Evolutionary conservation across 2,888 invertebrate genomes (phyloP).

Genomic region (Nomada lathburiana): DNA sequence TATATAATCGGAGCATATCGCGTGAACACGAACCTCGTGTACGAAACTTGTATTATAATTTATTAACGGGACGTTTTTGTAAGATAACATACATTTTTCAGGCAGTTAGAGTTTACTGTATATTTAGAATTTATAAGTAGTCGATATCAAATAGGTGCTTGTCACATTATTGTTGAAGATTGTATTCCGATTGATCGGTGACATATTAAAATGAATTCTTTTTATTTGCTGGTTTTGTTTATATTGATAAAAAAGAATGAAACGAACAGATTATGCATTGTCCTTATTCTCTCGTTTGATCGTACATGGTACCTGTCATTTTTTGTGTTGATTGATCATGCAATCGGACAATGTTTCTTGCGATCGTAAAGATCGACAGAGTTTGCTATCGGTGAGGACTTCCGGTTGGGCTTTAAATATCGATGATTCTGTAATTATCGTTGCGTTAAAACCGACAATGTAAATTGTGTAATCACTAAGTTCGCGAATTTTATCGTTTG

Average conservation of each 20-base stretch:
- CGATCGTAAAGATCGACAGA: slow-evolving; percentile 3
- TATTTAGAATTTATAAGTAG: slow-evolving; percentile 71
- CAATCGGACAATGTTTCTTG: slow-evolving; percentile 14
- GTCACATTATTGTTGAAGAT: slow-evolving; percentile 56
- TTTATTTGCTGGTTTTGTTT: slow-evolving; percentile 26
- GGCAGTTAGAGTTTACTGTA: slow-evolving; percentile 66
- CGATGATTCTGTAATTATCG: slow-evolving; percentile 1
- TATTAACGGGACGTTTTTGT: slow-evolving; percentile 68
- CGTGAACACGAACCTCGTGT: slow-evolving; percentile 58
- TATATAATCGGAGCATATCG: slow-evolving; percentile 58
- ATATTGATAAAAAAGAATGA: slow-evolving; percentile 15
- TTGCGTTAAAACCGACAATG: slow-evolving; percentile 3
- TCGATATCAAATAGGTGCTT: slow-evolving; percentile 67
- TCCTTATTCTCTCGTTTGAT: slow-evolving; percentile 39
- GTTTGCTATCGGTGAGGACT: slow-evolving; percentile 10
- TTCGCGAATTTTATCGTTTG: slow-evolving; percentile 4
- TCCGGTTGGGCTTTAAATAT: slow-evolving; percentile 8
- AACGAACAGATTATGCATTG: slow-evolving; percentile 26
- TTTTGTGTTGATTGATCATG: slow-evolving; percentile 29
- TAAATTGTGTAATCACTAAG: slow-evolving; percentile 8
- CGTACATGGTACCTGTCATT: slow-evolving; percentile 65
- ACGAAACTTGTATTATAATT: slow-evolving; percentile 71
- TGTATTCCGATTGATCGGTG: slow-evolving; percentile 52
- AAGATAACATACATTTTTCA: slow-evolving; percentile 68
- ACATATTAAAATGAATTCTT: slow-evolving; percentile 25